Evolutionary conservation across 2,888 invertebrate genomes (phyloP).

Genomic region (Brenthis daphne): DNA sequence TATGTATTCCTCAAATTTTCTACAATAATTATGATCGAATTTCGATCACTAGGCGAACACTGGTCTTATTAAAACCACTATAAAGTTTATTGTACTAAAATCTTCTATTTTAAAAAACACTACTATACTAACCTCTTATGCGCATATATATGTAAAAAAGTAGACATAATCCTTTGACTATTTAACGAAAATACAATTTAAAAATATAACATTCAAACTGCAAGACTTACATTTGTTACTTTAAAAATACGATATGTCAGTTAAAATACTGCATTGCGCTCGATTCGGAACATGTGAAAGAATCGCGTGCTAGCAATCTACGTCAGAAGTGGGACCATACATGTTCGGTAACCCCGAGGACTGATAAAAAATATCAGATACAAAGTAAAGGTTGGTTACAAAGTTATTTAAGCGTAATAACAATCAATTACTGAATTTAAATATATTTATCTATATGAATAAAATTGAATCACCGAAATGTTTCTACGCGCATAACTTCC

Average conservation of each 20-base stretch:
- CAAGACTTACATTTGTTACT: not conserved
- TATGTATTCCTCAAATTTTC: no score
- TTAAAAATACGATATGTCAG: constrained; percentile 11
- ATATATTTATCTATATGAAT: not conserved
- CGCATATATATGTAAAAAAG: no score
- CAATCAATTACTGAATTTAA: constrained; percentile 4
- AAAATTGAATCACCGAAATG: no score
- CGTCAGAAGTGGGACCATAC: constrained; percentile 13
- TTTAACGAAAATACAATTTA: no score
- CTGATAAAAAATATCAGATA: constrained; percentile 30
- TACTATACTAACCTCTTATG: no score
- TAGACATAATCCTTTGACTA: no score
- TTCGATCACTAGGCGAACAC: no score
- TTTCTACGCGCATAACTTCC: no score
- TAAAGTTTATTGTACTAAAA: no score
- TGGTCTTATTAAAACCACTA: no score
- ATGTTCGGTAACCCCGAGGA: constrained; percentile 22
- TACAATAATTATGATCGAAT: no score
- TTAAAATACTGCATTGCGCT: constrained; percentile 27
- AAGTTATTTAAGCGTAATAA: constrained; percentile 18
- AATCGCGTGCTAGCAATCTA: constrained; percentile 23
- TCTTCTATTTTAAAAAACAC: no score
- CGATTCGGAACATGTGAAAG: constrained; percentile 18
- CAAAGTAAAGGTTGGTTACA: constrained; percentile 14
- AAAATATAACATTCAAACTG: not conserved